Conservation (phyloP, 2,113 vertebrate genomes). For the Enhydra lutris region DNA sequence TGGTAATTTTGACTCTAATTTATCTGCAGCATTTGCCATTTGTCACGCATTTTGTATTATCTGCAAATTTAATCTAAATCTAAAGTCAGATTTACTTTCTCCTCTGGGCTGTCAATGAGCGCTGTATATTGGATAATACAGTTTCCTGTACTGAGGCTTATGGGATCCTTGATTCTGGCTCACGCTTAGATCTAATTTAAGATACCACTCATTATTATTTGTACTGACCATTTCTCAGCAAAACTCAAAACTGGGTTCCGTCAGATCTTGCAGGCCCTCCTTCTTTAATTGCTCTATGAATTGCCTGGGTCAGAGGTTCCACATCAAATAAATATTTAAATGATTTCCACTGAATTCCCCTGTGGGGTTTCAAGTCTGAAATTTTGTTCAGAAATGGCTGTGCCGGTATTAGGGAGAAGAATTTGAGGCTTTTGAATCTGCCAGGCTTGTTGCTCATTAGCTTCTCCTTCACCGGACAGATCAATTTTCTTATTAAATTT, state of each 20-base stretch:
- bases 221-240: constrained; percentile 59
- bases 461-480: constrained; percentile 58
- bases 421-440: constrained; percentile 68
- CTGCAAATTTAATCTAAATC: constrained; percentile 54
- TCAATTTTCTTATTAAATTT: constrained; percentile 74
- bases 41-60: constrained; percentile 36
- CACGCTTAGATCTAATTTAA: constrained; percentile 59
- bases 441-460: constrained; percentile 67
- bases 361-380: constrained; percentile 49
- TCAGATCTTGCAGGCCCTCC: constrained; percentile 30
- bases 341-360: constrained; percentile 69
- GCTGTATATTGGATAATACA: constrained; percentile 39
- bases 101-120: constrained; percentile 45
- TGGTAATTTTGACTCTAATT: constrained; percentile 32
- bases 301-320: constrained; percentile 71
- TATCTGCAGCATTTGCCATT: constrained; percentile 14
- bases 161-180: constrained; percentile 33
- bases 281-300: constrained; percentile 64
- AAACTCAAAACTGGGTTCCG: constrained; percentile 34
- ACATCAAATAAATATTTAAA: constrained; percentile 70
- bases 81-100: constrained; percentile 55
- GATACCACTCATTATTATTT: constrained; percentile 55
- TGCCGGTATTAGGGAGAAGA: constrained; percentile 51
- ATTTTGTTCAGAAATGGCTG: constrained; percentile 62
- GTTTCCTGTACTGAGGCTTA: constrained; percentile 38